Evolutionary conservation across 2,113 vertebrate genomes (phyloP).

Genomic region (Smithornis capensis): DNA sequence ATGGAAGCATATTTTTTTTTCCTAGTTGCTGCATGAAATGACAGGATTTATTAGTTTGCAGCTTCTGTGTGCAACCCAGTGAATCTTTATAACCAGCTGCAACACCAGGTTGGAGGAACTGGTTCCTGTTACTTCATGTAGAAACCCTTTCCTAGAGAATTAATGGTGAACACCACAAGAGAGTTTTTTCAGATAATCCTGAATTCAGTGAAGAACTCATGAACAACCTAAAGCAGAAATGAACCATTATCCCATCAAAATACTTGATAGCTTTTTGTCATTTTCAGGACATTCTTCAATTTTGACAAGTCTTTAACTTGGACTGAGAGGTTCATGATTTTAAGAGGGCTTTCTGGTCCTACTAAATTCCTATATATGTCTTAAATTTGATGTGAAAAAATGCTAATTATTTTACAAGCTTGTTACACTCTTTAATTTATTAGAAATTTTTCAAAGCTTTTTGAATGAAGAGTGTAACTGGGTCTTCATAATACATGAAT

Average conservation of each 20-base stretch:
- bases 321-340: background rate
- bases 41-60: background rate
- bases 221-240: background rate
- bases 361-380: background rate
- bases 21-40: background rate
- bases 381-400: background rate
- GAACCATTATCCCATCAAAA: background rate
- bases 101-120: background rate
- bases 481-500: background rate
- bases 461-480: background rate
- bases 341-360: background rate
- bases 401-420: background rate
- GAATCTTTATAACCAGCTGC: background rate
- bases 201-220: background rate
- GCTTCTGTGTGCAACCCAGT: background rate
- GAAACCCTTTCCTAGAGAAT: background rate
- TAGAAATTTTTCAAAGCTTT: background rate
- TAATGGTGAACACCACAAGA: background rate
- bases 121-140: accelerated
- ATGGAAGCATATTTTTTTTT: background rate
- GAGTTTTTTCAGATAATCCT: background rate
- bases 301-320: background rate
- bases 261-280: background rate
- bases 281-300: background rate
- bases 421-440: background rate